phyloP scores from a whole-genome alignment of 2,113 vertebrate species.

The Mus spicilegus region DNA sequence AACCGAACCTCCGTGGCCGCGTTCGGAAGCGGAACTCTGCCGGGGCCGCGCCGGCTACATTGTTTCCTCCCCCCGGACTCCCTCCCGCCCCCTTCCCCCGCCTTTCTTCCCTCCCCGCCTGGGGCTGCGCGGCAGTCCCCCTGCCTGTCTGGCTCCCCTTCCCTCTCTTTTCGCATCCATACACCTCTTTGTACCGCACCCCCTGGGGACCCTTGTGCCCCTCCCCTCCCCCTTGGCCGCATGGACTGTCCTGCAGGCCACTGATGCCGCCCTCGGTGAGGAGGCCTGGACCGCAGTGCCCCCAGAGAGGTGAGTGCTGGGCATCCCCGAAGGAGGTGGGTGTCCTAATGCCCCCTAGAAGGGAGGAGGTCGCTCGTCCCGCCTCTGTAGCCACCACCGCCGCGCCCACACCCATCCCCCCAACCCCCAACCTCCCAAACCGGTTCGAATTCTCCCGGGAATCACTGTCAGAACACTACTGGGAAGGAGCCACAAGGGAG shows the following conservation, averaged over 20 bases:
- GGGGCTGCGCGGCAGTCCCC: constrained; percentile 48
- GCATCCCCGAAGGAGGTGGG: not conserved
- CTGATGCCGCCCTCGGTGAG: constrained; percentile 70
- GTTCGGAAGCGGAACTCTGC: constrained; percentile 80
- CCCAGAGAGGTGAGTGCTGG: constrained; percentile 73
- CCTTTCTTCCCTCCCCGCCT: constrained; percentile 63
- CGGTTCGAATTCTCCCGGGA: constrained; percentile 74
- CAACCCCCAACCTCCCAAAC: not conserved
- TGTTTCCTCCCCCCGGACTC: constrained; percentile 78
- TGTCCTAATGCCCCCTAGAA: not conserved
- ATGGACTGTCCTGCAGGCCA: constrained; percentile 72
- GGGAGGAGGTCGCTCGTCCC: not conserved
- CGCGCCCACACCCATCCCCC: constrained; percentile 64
- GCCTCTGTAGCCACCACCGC: not conserved
- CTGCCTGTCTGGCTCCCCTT: constrained; percentile 3
- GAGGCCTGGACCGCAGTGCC: constrained; percentile 72
- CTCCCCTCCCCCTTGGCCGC: constrained; percentile 50
- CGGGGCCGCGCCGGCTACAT: constrained; percentile 76
- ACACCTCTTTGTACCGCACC: constrained; percentile 29
- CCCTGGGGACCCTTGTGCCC: constrained; percentile 38
- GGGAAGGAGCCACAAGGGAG: constrained; percentile 9
- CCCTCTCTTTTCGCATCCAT: not conserved
- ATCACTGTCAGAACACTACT: constrained; percentile 45
- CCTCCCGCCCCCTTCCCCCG: constrained; percentile 49
- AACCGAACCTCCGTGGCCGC: constrained; percentile 33